Evolutionary conservation across 1,140 invertebrate genomes (phyloP), one percentile per base, ranked within the genome.

Genomic region (Leguminivora glycinivorella): DNA sequence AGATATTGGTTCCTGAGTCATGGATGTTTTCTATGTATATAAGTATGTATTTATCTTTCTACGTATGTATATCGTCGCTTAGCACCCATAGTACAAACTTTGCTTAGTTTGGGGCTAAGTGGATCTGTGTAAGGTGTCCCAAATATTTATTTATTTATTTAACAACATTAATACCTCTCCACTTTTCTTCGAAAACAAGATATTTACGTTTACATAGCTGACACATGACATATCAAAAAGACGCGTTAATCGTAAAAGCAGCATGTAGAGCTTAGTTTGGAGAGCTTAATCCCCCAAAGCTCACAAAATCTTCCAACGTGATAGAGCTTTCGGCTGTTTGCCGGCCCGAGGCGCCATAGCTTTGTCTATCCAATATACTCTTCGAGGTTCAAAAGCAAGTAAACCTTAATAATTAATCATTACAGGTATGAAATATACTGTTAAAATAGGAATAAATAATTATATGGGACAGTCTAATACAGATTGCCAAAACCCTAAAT

Each of bases 201-300:
- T 38, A 56, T 43, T 25, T 9, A 52, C 38, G 63, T 72, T 63
- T 60, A 75, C 68, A 26, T 76, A 67, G 69, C 38, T 73, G 71
- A 71, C 71, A 67, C 40, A 24, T 17, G 75, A 80, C 34, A 68
- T 68, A 58, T 22, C 56, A 43, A 67, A 69, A 74, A 79, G 77
- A 77, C 74, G 71, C 67, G 73, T 78, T 82, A 79, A 78, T 78
- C 72, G 71, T 73, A 63, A 73, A 81, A 75, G 78, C 79, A 74
- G 58, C 76, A 70, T 77, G 75, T 78, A 74, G 71, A 72, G 77
- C 74, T 79, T 74, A 67, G 69, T 70, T 70, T 74, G 73, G 70
- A 71, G 69, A 69, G 74, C 71, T 72, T 83, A 86, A 86, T 84
- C 79, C 81, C 71, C 43, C 19, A 80, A 79, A 83, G 77, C 82